Evolutionary conservation across 2,888 invertebrate species (phyloP), one percentile per base, ranked within the genome.

Genomic region (Ceraclea dissimilis): DNA sequence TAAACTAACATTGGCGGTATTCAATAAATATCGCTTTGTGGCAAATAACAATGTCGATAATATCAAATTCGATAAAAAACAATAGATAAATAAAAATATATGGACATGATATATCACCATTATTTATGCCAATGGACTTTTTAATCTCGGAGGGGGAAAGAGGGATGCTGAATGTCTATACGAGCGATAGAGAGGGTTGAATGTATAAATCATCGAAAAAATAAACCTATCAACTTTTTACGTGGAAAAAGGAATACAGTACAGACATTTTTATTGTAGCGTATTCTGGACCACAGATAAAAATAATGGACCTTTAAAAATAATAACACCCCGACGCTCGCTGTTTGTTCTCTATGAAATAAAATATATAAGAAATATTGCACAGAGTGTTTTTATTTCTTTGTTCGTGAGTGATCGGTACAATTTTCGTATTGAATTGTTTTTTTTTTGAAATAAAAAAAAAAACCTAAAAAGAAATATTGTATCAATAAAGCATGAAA

Each of bases 201-300:
- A 39, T 39, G 2, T 39, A 39, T 39, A 39, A 39, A 39, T 39
- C 39, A 39, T 39, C 39, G 8, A 39, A 39, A 39, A 39, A 39
- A 54, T 54, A 54, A 49, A 54, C 54, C 49, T 54, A 49, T 54
- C 54, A 49, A 21, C 49, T 50, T 48, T 50, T 51, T 56, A 51
- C 39, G 39, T 39, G 39, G 39, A 39, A 39, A 8, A 39, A 39
- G 11, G 39, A 39, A 39, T 13, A 13, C 13, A 4, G 13, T 39
- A 16, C 39, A 16, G 39, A 39, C 39, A 39, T 39, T 39, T 39
- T 39, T 39, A 39, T 39, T 39, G 39, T 5, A 13, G 13, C 13
- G 39, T 39, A 13, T 39, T 39, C 2, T 39, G 13, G 39, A 39
- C 39, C 39, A 16, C 39, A 39, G 26, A 26, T 26, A 26, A 26